Percentiles rank a stretch among this genome's conserved stretches.
Conservation (phyloP, 2,113 vertebrate species). For the Poecilia latipinna region DNA sequence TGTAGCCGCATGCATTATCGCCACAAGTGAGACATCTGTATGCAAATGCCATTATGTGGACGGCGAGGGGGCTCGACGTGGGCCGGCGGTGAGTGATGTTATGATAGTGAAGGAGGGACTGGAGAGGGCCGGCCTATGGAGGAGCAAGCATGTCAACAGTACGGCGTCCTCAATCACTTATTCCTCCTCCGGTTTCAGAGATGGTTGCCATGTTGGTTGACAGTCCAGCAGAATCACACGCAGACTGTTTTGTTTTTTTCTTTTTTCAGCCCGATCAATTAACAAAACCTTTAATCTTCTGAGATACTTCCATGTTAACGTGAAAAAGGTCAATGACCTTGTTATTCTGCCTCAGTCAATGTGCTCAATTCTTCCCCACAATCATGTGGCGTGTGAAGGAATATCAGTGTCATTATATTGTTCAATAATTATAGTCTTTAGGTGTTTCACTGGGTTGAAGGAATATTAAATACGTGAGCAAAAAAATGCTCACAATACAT, state of each 20-base stretch:
- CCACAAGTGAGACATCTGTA: constrained; percentile 85
- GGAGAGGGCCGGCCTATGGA: constrained; percentile 60
- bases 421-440: too few species aligned
- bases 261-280: background rate
- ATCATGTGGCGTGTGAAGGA: too few species aligned
- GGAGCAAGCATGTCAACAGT: constrained; percentile 65
- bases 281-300: constrained; percentile 13
- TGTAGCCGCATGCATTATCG: constrained; percentile 45
- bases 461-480: too few species aligned
- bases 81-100: constrained; percentile 63
- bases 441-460: too few species aligned
- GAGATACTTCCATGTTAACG: constrained; percentile 15
- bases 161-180: constrained; percentile 51
- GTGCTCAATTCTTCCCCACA: too few species aligned
- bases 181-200: constrained; percentile 19
- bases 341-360: background rate
- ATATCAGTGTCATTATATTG: too few species aligned
- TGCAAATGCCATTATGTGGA: constrained; percentile 84
- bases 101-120: constrained; percentile 66
- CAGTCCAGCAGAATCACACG: background rate
- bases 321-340: constrained; percentile 19
- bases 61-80: constrained; percentile 55
- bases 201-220: background rate
- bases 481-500: too few species aligned
- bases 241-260: too few species aligned